Percentiles rank a stretch among this genome's conserved stretches.
These are phyloP conservation scores for Cosmopolites sordidus DNA, from an alignment of 2,888 invertebrate species.

Conservation along the genomic window DNA sequence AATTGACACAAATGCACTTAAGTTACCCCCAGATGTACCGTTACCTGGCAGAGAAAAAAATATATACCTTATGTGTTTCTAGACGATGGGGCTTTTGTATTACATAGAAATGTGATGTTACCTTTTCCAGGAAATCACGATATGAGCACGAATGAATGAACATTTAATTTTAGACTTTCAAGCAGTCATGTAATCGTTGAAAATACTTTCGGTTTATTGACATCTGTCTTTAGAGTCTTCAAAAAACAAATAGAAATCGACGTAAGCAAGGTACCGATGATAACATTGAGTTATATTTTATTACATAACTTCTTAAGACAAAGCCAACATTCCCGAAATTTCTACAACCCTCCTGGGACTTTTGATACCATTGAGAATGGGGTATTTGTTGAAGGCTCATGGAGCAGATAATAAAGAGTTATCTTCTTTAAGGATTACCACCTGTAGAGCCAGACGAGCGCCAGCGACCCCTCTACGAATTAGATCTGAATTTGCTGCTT, in stretches of 20 bases:
- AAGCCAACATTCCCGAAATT: conserved; percentile 23
- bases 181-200: conserved; percentile 16
- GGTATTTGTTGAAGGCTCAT: conserved; percentile 9
- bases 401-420: too few species aligned
- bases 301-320: too few species aligned
- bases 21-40: conserved; percentile 12
- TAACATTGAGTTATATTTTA: conserved; percentile 30
- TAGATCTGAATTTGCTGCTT: too few species aligned
- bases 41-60: conserved; percentile 4
- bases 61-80: conserved; percentile 22
- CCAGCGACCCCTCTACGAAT: not conserved
- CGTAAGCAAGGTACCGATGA: conserved; percentile 19
- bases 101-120: conserved; percentile 21
- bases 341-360: too few species aligned
- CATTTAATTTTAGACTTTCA: conserved; percentile 19
- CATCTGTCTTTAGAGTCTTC: conserved; percentile 17
- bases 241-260: conserved; percentile 15
- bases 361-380: too few species aligned
- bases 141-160: conserved; percentile 10
- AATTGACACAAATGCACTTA: conserved; percentile 2
- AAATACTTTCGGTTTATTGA: conserved; percentile 22
- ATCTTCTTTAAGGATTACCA: conserved; percentile 5
- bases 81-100: too few species aligned
- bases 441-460: conserved; percentile 5
- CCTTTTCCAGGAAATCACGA: conserved; percentile 22